Evolutionary conservation across 2,888 invertebrate species (phyloP), one percentile per base, ranked within the genome.

Genomic region (Megamerina dolium): DNA sequence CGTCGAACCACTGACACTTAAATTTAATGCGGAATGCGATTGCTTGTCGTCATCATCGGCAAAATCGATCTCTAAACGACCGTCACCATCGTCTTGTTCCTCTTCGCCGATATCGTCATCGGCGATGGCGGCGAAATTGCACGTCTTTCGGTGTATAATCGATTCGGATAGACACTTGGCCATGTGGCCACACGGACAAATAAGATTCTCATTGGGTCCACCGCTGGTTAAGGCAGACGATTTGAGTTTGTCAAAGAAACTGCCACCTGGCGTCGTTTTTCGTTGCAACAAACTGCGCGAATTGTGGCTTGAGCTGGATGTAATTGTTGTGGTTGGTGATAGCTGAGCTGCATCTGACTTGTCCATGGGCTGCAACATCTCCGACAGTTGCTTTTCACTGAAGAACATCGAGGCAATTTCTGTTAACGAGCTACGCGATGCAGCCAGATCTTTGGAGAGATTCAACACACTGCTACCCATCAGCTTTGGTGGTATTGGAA

Each of bases 101-200:
- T 64, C 62, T 27, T 65, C 64, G 4, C 63, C 64, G 36, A 63
- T 49, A 4, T 55, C 60, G 5, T 55, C 58, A 35, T 65, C 64
- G 10, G 58, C 59, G 3, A 62, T 58, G 0, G 61, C 57, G 4
- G 77, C 58, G 20, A 61, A 61, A 27, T 63, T 76, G 59, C 83
- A 86, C 43, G 73, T 75, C 64, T 85, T 85, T 60, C 83, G 82
- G 64, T 89, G 89, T 46, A 85, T 82, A 13, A 85, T 82, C 57
- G 85, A 82, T 71, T 89, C 88, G 3, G 88, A 85, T 41, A 88
- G 72, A 63, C 85, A 86, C 70, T 87, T 87, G 58, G 86, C 85
- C 67, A 83, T 80, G 61, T 86, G 81, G 5, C 85, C 83, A 62
- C 87, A 87, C 29, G 58, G 61, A 60, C 87, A 87, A 37, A 76